Percentiles rank a stretch among this genome's conserved stretches.
Evolutionary conservation across 2,113 vertebrate species (phyloP).

Genomic region (Cacatua alba): DNA sequence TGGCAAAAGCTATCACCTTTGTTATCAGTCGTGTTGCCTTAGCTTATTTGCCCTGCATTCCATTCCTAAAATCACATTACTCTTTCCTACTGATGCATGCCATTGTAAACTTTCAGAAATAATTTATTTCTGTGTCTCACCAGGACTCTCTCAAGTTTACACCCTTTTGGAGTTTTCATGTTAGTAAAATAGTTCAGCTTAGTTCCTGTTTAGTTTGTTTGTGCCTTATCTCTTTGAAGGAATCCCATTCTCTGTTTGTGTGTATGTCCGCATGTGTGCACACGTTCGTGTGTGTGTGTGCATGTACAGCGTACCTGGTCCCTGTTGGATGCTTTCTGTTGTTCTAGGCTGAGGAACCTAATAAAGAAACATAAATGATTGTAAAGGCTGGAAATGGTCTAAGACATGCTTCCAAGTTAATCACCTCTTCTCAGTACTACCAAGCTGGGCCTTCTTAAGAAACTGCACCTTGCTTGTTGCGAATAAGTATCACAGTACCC

Average conservation of each 20-base stretch:
- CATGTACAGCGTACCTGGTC: background rate
- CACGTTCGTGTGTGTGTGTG: background rate
- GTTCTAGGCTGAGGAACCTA: background rate
- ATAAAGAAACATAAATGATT: background rate
- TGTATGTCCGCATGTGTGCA: fast-evolving
- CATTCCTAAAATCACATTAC: background rate
- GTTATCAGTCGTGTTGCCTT: background rate
- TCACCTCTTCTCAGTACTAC: background rate
- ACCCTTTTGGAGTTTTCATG: background rate
- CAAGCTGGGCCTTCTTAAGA: background rate
- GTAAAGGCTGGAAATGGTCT: background rate
- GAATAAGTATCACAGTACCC: background rate
- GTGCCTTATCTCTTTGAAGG: background rate
- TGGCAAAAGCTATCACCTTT: background rate
- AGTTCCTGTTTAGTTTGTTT: background rate
- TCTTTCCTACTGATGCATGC: background rate
- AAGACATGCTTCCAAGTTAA: background rate
- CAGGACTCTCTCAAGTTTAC: background rate
- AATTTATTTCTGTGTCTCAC: background rate
- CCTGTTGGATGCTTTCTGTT: background rate
- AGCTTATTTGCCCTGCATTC: background rate
- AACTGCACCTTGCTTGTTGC: background rate
- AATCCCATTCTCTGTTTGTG: background rate
- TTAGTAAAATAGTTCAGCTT: background rate
- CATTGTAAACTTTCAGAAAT: background rate